Evolutionary conservation across 92 coral and sea anemone genomes (phyloP).

Genomic region (Zoanthus sociatus): DNA sequence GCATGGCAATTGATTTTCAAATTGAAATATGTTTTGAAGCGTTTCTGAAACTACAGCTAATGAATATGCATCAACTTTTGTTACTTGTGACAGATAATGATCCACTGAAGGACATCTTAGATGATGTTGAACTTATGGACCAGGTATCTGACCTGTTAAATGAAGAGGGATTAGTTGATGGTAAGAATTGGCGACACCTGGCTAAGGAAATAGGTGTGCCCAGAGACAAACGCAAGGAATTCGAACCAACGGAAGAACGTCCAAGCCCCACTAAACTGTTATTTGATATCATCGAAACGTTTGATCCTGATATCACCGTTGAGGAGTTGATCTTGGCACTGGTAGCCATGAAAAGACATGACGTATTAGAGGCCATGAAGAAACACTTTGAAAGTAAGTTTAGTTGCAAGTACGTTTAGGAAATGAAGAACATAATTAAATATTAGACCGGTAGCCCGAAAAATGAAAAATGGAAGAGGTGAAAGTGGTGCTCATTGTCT

Average conservation of each 20-base stretch:
- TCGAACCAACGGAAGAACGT: constrained; percentile 70
- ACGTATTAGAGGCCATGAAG: constrained; percentile 74
- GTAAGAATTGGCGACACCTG: constrained; percentile 78
- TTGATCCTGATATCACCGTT: constrained; percentile 85
- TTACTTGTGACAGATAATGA: constrained; percentile 63
- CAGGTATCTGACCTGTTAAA: constrained; percentile 80
- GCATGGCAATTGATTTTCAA: neutral
- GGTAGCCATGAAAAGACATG: constrained; percentile 93
- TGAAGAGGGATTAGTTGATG: constrained; percentile 61
- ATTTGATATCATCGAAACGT: constrained; percentile 71
- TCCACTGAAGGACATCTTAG: constrained; percentile 72
- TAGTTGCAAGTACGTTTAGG: too few species aligned
- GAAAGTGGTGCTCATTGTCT: too few species aligned
- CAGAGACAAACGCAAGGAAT: constrained; percentile 69
- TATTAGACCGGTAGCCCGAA: too few species aligned
- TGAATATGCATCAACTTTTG: neutral
- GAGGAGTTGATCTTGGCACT: constrained; percentile 89
- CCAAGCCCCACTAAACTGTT: constrained; percentile 79
- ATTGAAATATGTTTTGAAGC: neutral
- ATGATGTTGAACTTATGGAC: constrained; percentile 78
- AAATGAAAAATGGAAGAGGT: too few species aligned
- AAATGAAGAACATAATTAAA: too few species aligned
- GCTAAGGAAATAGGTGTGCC: constrained; percentile 80
- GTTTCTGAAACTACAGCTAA: constrained; percentile 2
- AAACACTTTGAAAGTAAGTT: constrained; percentile 69